These are phyloP conservation scores for Chloropsis cyanopogon DNA, from an alignment of 2,113 vertebrate genomes.

Conservation along the genomic window DNA sequence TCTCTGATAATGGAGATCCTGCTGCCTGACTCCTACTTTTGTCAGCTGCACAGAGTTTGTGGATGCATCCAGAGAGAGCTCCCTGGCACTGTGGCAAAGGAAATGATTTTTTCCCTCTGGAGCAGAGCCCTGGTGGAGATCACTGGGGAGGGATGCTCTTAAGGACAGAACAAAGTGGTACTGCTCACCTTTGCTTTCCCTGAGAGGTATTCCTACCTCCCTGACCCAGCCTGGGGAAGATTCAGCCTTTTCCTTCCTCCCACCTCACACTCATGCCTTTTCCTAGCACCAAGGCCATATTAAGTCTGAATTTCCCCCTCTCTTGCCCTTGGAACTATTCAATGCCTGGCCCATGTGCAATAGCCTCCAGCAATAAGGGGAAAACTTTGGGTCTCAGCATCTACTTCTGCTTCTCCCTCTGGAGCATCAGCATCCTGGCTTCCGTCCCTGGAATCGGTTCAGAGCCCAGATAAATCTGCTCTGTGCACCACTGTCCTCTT, in stretches of 20 bases:
- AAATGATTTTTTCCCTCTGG: not conserved
- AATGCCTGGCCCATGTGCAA: not conserved
- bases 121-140: not conserved
- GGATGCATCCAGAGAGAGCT: not conserved
- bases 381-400: not conserved
- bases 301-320: not conserved
- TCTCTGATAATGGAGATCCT: not conserved
- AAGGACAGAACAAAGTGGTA: not conserved
- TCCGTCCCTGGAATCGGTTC: not conserved
- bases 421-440: not conserved
- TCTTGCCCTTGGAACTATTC: not conserved
- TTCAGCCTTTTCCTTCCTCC: not conserved
- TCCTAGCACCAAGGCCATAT: not conserved
- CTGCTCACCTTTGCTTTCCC: not conserved
- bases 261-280: not conserved
- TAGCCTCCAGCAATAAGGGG: not conserved
- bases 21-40: not conserved
- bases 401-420: not conserved
- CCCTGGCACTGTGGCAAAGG: not conserved
- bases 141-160: not conserved
- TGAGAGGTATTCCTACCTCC: not conserved
- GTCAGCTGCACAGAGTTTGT: not conserved
- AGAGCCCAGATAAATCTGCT: not conserved
- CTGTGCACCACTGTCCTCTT: not conserved
- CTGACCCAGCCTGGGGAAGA: not conserved